phyloP scores from a whole-genome alignment of 2,888 invertebrate species.

The Portevinia maculata region DNA sequence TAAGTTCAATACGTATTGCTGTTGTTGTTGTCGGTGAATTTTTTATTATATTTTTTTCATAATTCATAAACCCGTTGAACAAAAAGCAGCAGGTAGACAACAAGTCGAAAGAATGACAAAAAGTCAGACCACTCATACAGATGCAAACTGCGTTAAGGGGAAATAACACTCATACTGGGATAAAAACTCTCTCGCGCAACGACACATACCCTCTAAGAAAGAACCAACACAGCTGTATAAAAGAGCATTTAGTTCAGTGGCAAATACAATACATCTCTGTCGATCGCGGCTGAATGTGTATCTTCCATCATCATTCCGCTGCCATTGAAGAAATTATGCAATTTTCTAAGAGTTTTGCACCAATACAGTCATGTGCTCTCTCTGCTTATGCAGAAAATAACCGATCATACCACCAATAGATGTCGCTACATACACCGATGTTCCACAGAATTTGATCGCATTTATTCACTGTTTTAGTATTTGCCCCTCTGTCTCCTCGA shows the following conservation, averaged over 20 bases:
- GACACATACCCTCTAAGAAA: neutral
- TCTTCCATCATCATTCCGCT: constrained; percentile 22
- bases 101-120: constrained; percentile 36
- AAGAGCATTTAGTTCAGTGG: constrained; percentile 4
- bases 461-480: neutral
- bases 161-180: constrained; percentile 36
- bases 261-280: constrained; percentile 15
- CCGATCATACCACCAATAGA: constrained; percentile 47
- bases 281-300: constrained; percentile 37
- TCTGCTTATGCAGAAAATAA: constrained; percentile 8
- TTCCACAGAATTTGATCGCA: constrained; percentile 18
- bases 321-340: constrained; percentile 19
- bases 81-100: constrained; percentile 72
- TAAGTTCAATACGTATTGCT: neutral
- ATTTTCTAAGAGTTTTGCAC: constrained; percentile 47
- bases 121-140: constrained; percentile 32
- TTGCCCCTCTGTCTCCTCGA: neutral
- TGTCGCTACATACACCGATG: constrained; percentile 56
- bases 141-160: constrained; percentile 38
- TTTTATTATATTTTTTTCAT: constrained; percentile 57
- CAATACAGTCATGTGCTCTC: neutral
- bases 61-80: constrained; percentile 73
- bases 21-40: constrained; percentile 31
- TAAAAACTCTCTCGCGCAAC: constrained; percentile 37
- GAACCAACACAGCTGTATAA: constrained; percentile 25